Evolutionary conservation across 2,888 invertebrate species (phyloP).

Genomic region (Exephanes ischioxanthus): DNA sequence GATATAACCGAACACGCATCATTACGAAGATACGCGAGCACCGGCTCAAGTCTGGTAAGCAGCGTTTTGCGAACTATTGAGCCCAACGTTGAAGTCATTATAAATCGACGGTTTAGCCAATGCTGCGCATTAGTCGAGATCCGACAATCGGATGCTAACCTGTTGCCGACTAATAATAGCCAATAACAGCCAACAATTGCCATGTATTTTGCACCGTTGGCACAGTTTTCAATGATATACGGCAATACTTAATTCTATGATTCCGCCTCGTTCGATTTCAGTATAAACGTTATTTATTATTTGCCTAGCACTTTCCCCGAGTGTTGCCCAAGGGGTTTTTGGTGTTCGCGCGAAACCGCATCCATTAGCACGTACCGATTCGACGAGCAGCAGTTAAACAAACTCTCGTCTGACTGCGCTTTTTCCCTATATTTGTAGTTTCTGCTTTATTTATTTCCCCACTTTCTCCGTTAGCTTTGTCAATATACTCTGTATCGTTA

Average conservation of each 20-base stretch:
- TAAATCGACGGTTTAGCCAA: too few species aligned
- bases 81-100: too few species aligned
- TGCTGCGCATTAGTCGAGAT: too few species aligned
- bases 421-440: constrained; percentile 21
- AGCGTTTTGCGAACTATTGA: too few species aligned
- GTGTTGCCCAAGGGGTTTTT: not conserved
- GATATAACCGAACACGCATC: too few species aligned
- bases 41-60: too few species aligned
- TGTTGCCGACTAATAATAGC: too few species aligned
- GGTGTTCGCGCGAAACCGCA: constrained; percentile 3
- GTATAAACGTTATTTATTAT: constrained; percentile 47
- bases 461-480: not conserved
- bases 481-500: not conserved
- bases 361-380: constrained; percentile 47
- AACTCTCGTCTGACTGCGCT: constrained; percentile 5
- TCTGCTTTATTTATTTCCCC: not conserved
- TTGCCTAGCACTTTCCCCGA: constrained; percentile 34
- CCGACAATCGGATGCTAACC: too few species aligned
- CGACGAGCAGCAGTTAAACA: constrained; percentile 29
- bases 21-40: too few species aligned
- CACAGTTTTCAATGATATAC: not conserved
- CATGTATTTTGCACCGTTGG: not conserved
- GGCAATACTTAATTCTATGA: not conserved
- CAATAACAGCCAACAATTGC: not conserved
- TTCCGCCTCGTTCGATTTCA: constrained; percentile 13